Conservation (phyloP, 23 tunicate genomes). For the Botrylloides violaceus region DNA sequence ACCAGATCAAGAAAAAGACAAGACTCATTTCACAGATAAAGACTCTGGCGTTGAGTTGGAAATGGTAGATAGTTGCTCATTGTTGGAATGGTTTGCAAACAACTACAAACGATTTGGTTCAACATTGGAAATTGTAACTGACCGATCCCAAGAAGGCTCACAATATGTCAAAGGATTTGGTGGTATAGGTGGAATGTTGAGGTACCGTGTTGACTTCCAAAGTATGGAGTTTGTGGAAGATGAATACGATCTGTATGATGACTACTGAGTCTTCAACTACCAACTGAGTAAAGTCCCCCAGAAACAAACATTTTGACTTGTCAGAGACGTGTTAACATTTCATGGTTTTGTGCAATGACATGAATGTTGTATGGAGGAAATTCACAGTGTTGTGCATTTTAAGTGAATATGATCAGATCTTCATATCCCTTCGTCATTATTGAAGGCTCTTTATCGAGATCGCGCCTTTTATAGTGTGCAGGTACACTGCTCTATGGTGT, state of each 20-base stretch:
- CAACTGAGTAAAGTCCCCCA: not conserved
- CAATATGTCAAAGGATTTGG: slow-evolving; percentile 99
- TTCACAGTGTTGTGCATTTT: too few relatives aligned
- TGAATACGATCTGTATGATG: slow-evolving; percentile 73
- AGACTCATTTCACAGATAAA: slow-evolving; percentile 91
- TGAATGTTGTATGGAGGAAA: too few relatives aligned
- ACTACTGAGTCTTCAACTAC: slow-evolving; percentile 31
- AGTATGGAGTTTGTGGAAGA: slow-evolving; percentile 81
- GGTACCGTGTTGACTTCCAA: slow-evolving; percentile 93
- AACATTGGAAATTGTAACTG: slow-evolving; percentile 91
- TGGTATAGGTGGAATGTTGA: slow-evolving; percentile 96
- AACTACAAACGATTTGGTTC: slow-evolving; percentile 96
- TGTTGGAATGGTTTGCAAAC: slow-evolving; percentile 97
- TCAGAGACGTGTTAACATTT: not conserved
- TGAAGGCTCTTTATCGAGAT: too few relatives aligned
- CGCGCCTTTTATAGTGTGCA: too few relatives aligned
- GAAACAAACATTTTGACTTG: not conserved
- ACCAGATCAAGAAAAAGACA: slow-evolving; percentile 95
- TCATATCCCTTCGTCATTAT: too few relatives aligned
- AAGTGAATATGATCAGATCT: too few relatives aligned
- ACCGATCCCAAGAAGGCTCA: slow-evolving; percentile 96
- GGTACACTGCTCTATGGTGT: too few relatives aligned
- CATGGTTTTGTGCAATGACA: not conserved
- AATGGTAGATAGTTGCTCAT: slow-evolving; percentile 64
- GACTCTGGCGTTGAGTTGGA: slow-evolving; percentile 91